A percentile compares a stretch with the other conserved stretches of the same genome.
phyloP scores from a whole-genome alignment of 2,113 vertebrate genomes.

The Petrocephalus zakoni region DNA sequence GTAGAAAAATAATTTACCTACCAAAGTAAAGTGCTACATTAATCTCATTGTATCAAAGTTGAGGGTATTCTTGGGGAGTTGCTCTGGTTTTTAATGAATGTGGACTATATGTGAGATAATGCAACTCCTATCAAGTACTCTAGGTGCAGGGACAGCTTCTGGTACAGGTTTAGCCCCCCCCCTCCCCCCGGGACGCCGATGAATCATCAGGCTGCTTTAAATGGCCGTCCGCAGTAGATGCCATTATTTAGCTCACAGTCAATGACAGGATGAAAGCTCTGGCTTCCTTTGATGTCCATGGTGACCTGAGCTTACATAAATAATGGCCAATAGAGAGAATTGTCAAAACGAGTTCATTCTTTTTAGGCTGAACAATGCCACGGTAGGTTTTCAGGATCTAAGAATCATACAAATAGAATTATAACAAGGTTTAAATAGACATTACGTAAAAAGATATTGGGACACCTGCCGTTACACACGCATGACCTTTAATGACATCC shows the following conservation, averaged over 20 bases:
- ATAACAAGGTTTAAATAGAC: neutral
- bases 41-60: neutral
- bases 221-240: neutral
- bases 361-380: neutral
- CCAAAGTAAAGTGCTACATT: neutral
- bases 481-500: too few species aligned
- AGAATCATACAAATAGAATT: neutral
- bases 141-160: slow-evolving; percentile 4
- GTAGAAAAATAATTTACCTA: neutral
- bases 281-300: neutral
- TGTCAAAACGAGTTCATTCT: neutral
- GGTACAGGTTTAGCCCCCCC: neutral
- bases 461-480: too few species aligned
- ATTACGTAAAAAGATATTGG: neutral
- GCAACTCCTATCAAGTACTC: neutral
- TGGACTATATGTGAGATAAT: slow-evolving; percentile 4
- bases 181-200: neutral
- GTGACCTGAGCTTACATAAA: slow-evolving; percentile 5
- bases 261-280: neutral
- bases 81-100: neutral
- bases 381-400: neutral
- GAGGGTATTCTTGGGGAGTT: neutral
- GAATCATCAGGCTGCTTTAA: neutral
- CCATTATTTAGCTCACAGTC: neutral
- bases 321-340: neutral